These are phyloP conservation scores for Labia minor DNA, from an alignment of 2,888 invertebrate genomes.

Conservation along the genomic window DNA sequence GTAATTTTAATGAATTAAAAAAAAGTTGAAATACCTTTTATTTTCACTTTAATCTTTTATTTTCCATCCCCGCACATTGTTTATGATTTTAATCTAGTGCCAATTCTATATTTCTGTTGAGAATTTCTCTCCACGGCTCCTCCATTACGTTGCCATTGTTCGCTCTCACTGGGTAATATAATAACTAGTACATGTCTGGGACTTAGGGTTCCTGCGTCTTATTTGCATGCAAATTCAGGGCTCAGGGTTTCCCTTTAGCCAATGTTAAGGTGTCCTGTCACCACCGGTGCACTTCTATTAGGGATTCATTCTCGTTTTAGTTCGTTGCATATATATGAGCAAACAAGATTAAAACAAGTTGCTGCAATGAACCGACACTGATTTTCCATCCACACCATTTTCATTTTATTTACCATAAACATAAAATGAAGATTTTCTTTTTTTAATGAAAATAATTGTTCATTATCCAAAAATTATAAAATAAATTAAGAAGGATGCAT, in stretches of 20 bases:
- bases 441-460: no score
- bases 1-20: no score
- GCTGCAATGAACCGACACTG: background rate
- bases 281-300: constrained; percentile 13
- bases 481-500: no score
- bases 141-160: background rate
- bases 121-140: background rate
- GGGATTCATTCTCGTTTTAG: constrained; percentile 8
- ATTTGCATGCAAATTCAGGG: constrained; percentile 8
- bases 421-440: no score
- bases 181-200: constrained; percentile 13
- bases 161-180: background rate
- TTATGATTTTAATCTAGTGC: constrained; percentile 3
- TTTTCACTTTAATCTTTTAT: no score
- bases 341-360: constrained; percentile 13
- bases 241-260: constrained; percentile 4
- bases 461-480: no score
- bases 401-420: background rate
- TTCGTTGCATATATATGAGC: constrained; percentile 13
- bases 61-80: background rate
- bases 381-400: background rate
- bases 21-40: no score
- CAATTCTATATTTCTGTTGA: background rate
- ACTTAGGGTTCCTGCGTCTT: background rate
- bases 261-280: constrained; percentile 13